Conservation (phyloP, 1,140 invertebrate species). For the Paracyclopina nana region DNA sequence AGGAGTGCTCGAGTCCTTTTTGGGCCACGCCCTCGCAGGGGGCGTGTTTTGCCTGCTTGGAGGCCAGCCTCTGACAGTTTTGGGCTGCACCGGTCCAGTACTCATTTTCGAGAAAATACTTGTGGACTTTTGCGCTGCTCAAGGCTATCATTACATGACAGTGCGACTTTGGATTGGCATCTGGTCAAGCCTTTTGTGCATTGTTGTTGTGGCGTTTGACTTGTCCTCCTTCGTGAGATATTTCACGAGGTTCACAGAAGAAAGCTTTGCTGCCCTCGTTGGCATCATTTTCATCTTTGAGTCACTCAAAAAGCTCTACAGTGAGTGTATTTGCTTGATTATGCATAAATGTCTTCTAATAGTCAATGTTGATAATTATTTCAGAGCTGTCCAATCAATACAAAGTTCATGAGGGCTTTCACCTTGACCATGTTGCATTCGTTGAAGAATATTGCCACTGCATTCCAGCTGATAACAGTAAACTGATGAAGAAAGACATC, state of each 20-base stretch:
- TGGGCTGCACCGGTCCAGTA: constrained; percentile 30
- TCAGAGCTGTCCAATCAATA: constrained; percentile 1
- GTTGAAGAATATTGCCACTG: constrained; percentile 6
- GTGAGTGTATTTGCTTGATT: background rate
- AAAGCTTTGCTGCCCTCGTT: constrained; percentile 29
- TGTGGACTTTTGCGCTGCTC: constrained; percentile 24
- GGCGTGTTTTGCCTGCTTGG: constrained; percentile 28
- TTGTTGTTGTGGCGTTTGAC: constrained; percentile 27
- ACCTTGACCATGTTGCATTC: background rate
- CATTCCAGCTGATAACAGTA: no score
- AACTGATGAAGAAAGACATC: no score
- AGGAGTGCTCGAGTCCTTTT: constrained; percentile 28
- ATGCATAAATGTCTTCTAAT: background rate
- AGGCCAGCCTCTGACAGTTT: constrained; percentile 30
- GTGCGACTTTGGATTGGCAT: constrained; percentile 28
- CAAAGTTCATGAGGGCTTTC: constrained; percentile 4
- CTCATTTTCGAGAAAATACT: constrained; percentile 30
- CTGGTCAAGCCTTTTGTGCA: constrained; percentile 26
- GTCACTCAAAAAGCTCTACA: constrained; percentile 22
- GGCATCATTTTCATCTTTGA: constrained; percentile 29
- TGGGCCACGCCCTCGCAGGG: constrained; percentile 27
- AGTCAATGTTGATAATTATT: background rate
- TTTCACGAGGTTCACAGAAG: constrained; percentile 29
- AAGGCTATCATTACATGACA: constrained; percentile 24
- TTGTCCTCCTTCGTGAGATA: constrained; percentile 24